Evolutionary conservation across 1,140 invertebrate species (phyloP).

Genomic region (Fopius arisanus): DNA sequence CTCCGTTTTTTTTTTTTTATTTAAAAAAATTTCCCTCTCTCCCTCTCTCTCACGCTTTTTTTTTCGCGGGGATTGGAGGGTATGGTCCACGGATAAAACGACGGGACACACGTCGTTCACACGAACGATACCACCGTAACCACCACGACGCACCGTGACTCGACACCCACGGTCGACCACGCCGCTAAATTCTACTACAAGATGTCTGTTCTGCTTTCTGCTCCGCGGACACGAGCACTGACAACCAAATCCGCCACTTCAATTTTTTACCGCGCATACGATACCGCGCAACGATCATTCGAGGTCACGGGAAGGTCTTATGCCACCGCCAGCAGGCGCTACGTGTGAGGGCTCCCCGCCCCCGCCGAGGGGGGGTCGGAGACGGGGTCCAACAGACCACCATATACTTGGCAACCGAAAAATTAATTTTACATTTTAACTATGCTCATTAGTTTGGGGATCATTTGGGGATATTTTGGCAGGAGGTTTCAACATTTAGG

Average conservation of each 20-base stretch:
- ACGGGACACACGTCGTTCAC: slow-evolving; percentile 39
- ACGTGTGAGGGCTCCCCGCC: not conserved
- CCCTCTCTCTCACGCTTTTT: no score
- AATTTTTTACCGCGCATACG: slow-evolving; percentile 43
- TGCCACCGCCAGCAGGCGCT: slow-evolving; percentile 3
- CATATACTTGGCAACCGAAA: no score
- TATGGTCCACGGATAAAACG: slow-evolving; percentile 30
- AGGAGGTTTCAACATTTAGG: no score
- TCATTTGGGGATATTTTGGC: no score
- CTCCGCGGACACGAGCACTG: slow-evolving; percentile 54
- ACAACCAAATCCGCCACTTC: slow-evolving; percentile 37
- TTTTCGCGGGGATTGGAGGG: slow-evolving; percentile 5
- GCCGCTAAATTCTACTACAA: slow-evolving; percentile 60
- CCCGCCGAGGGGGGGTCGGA: not conserved
- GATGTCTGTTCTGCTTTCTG: slow-evolving; percentile 57
- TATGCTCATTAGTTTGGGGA: not conserved
- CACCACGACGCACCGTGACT: slow-evolving; percentile 44
- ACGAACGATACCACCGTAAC: slow-evolving; percentile 34
- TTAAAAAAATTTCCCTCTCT: no score
- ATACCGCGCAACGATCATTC: slow-evolving; percentile 52
- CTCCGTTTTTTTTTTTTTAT: not conserved
- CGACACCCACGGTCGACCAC: slow-evolving; percentile 54
- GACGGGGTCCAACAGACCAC: not conserved
- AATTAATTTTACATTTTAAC: no score
- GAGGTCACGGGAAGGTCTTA: slow-evolving; percentile 28